These are phyloP conservation scores for Alentia gelatinosa DNA, from an alignment of 2,888 invertebrate species.

Conservation along the genomic window DNA sequence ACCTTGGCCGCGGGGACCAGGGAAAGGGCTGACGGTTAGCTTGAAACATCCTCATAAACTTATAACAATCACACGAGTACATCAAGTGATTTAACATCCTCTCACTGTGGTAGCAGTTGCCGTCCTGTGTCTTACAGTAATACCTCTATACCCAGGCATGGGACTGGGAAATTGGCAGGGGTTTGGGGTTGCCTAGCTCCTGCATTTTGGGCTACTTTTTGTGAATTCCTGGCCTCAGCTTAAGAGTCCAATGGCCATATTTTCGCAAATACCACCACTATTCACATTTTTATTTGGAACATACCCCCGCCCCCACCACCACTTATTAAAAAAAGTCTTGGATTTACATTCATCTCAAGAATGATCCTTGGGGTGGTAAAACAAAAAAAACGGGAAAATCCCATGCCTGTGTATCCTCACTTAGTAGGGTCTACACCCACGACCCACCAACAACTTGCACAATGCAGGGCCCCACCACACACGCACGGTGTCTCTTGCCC, in stretches of 20 bases:
- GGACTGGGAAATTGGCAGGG: not conserved
- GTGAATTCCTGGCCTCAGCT: not conserved
- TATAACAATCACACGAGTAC: slow-evolving; percentile 13
- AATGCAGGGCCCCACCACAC: not conserved
- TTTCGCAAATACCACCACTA: too few relatives aligned
- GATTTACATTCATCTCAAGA: too few relatives aligned
- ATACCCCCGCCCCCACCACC: too few relatives aligned
- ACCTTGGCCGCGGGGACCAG: not conserved
- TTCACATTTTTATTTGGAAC: too few relatives aligned
- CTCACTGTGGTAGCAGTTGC: not conserved
- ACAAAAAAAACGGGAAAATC: not conserved
- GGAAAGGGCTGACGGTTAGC: not conserved
- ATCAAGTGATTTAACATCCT: slow-evolving; percentile 6
- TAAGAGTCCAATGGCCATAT: not conserved
- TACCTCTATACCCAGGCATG: not conserved
- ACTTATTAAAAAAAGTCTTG: too few relatives aligned
- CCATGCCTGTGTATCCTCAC: not conserved
- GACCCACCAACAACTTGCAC: not conserved
- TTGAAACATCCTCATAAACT: not conserved
- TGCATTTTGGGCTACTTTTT: not conserved
- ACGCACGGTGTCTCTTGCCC: not conserved
- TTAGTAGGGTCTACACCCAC: not conserved
- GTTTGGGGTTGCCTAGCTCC: not conserved
- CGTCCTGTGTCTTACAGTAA: not conserved
- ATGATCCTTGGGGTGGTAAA: not conserved